phyloP scores from a whole-genome alignment of 1,140 invertebrate species.

The Dendrolimus punctatus region DNA sequence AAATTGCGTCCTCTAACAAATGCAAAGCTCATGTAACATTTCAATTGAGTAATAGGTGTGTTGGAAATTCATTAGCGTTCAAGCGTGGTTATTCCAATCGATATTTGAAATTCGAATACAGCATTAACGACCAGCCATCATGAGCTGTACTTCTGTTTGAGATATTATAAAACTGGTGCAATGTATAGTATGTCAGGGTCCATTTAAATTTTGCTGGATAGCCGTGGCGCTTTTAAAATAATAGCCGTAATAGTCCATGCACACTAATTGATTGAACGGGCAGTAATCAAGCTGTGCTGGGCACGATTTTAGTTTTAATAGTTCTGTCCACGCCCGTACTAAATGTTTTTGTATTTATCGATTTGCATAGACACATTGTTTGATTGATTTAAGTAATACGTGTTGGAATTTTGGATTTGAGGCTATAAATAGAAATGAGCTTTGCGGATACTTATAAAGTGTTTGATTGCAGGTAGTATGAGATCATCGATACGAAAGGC shows the following conservation, averaged over 20 bases:
- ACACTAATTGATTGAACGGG: slow-evolving; percentile 37
- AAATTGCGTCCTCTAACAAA: too few species aligned
- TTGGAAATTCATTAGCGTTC: slow-evolving; percentile 1
- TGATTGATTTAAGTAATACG: neutral
- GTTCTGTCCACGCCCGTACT: slow-evolving; percentile 18
- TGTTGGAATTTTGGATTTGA: too few species aligned
- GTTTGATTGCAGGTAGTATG: too few species aligned
- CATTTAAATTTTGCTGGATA: neutral
- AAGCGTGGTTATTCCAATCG: slow-evolving; percentile 3
- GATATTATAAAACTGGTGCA: neutral
- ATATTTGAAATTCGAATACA: slow-evolving; percentile 3
- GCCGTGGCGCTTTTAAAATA: slow-evolving; percentile 26
- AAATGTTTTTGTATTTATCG: slow-evolving; percentile 12
- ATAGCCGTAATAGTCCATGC: slow-evolving; percentile 31
- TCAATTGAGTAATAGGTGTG: too few species aligned
- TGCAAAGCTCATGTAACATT: too few species aligned
- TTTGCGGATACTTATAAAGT: too few species aligned
- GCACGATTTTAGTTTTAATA: slow-evolving; percentile 34
- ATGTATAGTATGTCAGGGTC: neutral
- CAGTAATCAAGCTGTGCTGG: slow-evolving; percentile 29
- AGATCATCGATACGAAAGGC: too few species aligned
- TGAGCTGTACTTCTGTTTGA: slow-evolving; percentile 1
- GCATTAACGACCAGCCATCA: neutral
- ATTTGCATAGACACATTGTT: slow-evolving; percentile 6
- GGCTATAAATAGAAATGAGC: too few species aligned